Conservation (phyloP, 2,888 invertebrate species). For the Apamea monoglypha region DNA sequence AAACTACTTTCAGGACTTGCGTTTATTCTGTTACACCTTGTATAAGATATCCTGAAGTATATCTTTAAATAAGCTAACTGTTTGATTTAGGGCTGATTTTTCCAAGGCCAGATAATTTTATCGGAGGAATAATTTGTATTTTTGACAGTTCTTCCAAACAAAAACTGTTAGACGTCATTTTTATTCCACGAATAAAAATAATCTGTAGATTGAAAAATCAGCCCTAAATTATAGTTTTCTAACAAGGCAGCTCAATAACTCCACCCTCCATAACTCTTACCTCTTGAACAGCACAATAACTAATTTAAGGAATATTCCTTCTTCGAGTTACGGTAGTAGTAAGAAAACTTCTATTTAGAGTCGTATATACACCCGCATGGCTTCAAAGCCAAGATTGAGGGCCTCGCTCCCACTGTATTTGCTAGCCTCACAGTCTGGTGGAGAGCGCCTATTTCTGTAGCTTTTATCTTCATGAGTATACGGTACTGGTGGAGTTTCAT, state of each 20-base stretch:
- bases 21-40: too few relatives aligned
- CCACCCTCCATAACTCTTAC: too few relatives aligned
- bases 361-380: conserved; percentile 39
- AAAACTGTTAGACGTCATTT: too few relatives aligned
- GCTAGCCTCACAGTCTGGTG: conserved; percentile 29
- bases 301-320: neutral
- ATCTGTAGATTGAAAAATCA: too few relatives aligned
- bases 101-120: too few relatives aligned
- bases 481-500: conserved; percentile 11
- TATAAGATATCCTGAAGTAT: neutral
- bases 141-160: too few relatives aligned
- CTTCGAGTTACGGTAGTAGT: conserved; percentile 47
- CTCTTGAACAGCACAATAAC: neutral
- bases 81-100: neutral
- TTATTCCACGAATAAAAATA: too few relatives aligned
- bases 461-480: conserved; percentile 37
- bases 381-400: conserved; percentile 57
- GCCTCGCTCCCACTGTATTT: conserved; percentile 44
- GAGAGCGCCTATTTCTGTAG: conserved; percentile 49
- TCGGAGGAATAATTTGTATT: too few relatives aligned
- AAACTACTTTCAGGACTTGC: too few relatives aligned
- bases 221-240: neutral
- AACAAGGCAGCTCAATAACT: neutral
- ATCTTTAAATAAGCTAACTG: neutral
- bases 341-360: conserved; percentile 27